Evolutionary conservation across 2,797 vertebrate genomes (phyloP), one percentile per base, ranked within the genome.

Genomic region (Cuniculus paca): DNA sequence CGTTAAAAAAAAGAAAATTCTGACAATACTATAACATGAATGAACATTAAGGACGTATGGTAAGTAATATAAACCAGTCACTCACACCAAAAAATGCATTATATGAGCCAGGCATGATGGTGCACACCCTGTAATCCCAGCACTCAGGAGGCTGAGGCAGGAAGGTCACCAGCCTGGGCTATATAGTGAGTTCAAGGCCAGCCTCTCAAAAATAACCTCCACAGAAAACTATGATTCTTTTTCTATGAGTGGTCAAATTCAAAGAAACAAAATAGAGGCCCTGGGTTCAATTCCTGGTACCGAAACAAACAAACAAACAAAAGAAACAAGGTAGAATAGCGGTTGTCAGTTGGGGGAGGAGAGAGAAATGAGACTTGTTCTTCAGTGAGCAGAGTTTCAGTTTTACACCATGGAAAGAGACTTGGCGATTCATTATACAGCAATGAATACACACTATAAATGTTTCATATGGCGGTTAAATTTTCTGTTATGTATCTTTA

Each of bases 61-160:
- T 77, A 89, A 89, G 17, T 80, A 70, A 94, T 74, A 80, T 54
- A 86, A 82, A 13, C 22, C 19, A 56, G n/a, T 92, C 39, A 90
- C 13, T 4, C 74, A 31, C 72, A 24, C 26, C 70, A 82, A 82
- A 81, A 78, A 36, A 72, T 4, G 70, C 56, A 22, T 5, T 77
- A 8, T 75, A n/a, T 81, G 19, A 88, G 61, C 54, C 17, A 17
- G 54, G 54, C 5, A 6, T 54, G 54, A 20, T 54, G 54, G 54
- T 20, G 17, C 54, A 54, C 19, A 20, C 5, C 5, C 54, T 54
- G 54, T 54, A 17, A 54, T 54, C 17, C 54, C 54, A 54, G 54
- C 54, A 54, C 54, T 54, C 54, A 54, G 54, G 54, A 54, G 54
- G 54, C 54, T 20, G 54, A 54, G 54, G 54, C 54, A 54, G 54